A percentile compares a stretch with the other conserved stretches of the same genome.
phyloP scores from a whole-genome alignment of 2,797 vertebrate species.

The Gymnothorax javanicus region DNA sequence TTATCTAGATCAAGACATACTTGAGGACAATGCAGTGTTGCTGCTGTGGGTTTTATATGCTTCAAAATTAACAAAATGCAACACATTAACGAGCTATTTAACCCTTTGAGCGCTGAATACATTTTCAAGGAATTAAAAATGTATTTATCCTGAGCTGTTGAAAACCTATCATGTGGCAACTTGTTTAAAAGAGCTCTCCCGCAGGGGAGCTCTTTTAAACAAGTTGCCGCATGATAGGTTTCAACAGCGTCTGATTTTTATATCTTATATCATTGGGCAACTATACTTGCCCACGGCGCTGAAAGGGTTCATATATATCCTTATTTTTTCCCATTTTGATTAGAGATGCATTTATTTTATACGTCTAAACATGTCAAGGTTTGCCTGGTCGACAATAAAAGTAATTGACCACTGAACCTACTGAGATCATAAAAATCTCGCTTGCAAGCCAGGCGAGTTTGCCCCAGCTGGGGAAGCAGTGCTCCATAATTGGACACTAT shows the following conservation, averaged over 20 bases:
- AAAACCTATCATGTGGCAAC: too few relatives aligned
- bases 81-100: background rate
- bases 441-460: background rate
- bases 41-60: background rate
- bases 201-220: too few relatives aligned
- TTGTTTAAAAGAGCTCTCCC: too few relatives aligned
- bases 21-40: constrained; percentile 21
- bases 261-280: too few relatives aligned
- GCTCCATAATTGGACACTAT: background rate
- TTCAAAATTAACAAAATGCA: background rate
- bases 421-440: constrained; percentile 14
- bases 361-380: constrained; percentile 17
- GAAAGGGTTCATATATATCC: too few relatives aligned
- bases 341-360: background rate
- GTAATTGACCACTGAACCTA: constrained; percentile 16
- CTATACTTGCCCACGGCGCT: too few relatives aligned
- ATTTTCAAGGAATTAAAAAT: background rate
- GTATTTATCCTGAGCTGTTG: too few relatives aligned
- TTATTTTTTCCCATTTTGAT: background rate
- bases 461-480: background rate
- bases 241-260: too few relatives aligned
- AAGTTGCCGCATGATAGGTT: too few relatives aligned
- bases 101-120: background rate
- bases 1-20: background rate
- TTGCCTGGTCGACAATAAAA: constrained; percentile 13